A percentile compares a stretch with the other conserved stretches of the same genome.
These are phyloP conservation scores for Terrapene triunguis DNA, from an alignment of 2,113 vertebrate species.

Conservation along the genomic window DNA sequence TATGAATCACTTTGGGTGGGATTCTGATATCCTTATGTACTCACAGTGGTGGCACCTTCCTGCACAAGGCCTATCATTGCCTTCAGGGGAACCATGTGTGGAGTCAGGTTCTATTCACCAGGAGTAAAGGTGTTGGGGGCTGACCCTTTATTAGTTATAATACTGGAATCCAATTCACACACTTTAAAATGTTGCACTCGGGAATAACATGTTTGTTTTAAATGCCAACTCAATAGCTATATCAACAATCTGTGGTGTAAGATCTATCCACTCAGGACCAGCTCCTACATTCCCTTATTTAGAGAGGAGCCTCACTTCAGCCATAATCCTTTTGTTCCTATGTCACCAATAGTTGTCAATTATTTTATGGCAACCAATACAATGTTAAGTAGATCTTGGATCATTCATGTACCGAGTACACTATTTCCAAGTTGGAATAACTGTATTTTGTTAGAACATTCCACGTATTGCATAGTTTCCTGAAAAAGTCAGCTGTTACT, in stretches of 20 bases:
- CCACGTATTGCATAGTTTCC: background rate
- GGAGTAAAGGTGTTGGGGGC: background rate
- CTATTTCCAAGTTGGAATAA: background rate
- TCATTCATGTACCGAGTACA: fast-evolving
- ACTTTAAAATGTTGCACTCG: background rate
- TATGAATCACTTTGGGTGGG: background rate
- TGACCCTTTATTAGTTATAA: too few species aligned
- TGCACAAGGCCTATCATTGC: fast-evolving
- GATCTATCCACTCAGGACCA: conserved; percentile 44
- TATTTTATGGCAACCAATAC: background rate
- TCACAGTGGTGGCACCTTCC: fast-evolving
- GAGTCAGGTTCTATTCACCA: background rate
- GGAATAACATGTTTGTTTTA: background rate
- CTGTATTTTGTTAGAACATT: background rate
- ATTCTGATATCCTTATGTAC: background rate
- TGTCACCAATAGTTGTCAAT: background rate
- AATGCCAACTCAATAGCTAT: background rate
- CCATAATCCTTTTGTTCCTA: background rate
- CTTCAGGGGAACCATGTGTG: fast-evolving
- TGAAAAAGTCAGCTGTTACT: fast-evolving
- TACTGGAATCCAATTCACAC: background rate
- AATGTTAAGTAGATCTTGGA: background rate
- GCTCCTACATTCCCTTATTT: background rate
- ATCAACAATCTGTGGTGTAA: background rate
- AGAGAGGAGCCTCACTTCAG: background rate